Base-by-base conservation (phyloP, 1,140 invertebrate species). In the Plutomurus gul region DNA sequence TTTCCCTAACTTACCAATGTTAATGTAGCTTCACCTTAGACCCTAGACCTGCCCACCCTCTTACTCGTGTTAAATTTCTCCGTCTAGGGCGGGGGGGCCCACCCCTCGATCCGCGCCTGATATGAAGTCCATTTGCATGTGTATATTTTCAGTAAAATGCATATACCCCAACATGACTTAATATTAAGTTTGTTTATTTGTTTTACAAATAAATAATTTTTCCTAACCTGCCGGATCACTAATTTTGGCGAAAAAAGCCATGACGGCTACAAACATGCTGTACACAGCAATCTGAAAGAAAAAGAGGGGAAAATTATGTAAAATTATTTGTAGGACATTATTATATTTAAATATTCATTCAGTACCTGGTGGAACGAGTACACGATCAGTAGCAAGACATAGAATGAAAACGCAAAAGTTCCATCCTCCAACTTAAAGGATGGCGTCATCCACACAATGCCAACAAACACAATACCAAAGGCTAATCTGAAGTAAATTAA, bases 321-420 rank as follows among this genome's bases (percentile, higher is more conserved):
- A 73, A 75, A 20, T 70, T 60, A 74, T 74, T 20, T 18, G 13
- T 46, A 22, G 33, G 39, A 10, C 4, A 51, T 30, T 4, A 37
- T 20, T 4, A 76, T 13, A 39, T 60, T 3, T 43, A 43, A 43
- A 10, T 16, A 39, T 5, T 6, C 11, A 43, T 75, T 8, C 84
- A 85, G 89, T 87, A 96, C 95, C 91, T 99, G 96, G 89, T 99
- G 96, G 78, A 96, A 88, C 22, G 92, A 90, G 87, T 97, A 99
- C 78, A 92, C 89, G 6, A 89, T 76, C 79, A 99, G 86, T 33
- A 99, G 87, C 33, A 95, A 82, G 20, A 91, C 87, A 83, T 98
- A 96, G 86, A 96, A 99, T 79, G 91, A 92, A 33, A 89, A 84
- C 25, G 94, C 93, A 85, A 94, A 91, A 40, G 90, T 86, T 36